Conservation (phyloP, 1,140 invertebrate species). For the Conus betulinus region DNA sequence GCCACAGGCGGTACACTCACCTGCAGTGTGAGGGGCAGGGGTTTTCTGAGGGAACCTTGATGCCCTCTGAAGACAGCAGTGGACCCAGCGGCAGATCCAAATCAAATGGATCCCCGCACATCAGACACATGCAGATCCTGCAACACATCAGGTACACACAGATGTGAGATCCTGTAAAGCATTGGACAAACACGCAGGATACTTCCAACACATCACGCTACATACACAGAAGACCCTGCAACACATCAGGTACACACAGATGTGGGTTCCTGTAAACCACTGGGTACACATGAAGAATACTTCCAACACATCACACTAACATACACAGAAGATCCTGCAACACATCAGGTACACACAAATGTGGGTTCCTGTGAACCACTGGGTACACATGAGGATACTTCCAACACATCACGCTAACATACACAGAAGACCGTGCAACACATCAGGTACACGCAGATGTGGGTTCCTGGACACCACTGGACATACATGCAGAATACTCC, state of each 20-base stretch:
- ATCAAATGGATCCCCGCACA: constrained; percentile 96
- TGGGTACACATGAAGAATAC: too few species aligned
- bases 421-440: constrained; percentile 88
- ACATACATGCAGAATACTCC: too few species aligned
- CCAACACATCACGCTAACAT: constrained; percentile 76
- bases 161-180: not conserved
- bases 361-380: not conserved
- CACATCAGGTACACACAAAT: not conserved
- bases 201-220: too few species aligned
- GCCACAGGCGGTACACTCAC: not conserved
- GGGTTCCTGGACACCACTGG: not conserved
- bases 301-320: constrained; percentile 46
- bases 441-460: not conserved
- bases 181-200: too few species aligned
- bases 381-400: too few species aligned
- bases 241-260: not conserved
- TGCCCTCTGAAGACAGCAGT: constrained; percentile 80
- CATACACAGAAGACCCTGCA: constrained; percentile 90
- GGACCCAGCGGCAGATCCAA: constrained; percentile 93
- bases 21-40: constrained; percentile 66
- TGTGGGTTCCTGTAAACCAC: not conserved
- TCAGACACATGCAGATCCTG: constrained; percentile 95
- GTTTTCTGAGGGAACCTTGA: constrained; percentile 61
- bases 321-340: constrained; percentile 91
- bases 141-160: not conserved